Evolutionary conservation across 2,113 vertebrate genomes (phyloP), one percentile per base, ranked within the genome.

Genomic region (Microcebus griseorufus): DNA sequence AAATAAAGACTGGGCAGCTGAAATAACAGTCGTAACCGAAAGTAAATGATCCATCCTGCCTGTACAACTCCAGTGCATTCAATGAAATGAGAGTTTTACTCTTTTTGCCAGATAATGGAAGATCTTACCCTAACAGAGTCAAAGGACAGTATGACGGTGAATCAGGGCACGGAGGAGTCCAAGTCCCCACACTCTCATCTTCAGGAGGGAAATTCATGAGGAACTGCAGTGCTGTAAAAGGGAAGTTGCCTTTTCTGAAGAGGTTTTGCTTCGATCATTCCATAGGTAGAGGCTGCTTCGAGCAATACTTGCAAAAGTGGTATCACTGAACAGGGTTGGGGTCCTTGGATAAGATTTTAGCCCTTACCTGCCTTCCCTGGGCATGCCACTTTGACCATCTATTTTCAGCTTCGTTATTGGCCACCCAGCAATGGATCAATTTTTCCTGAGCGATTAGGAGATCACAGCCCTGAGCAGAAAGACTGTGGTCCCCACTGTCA

Each of bases 271-370:
- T 37, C n/a, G 4, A 8, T 22, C 3, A 9, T 25, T 75, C 48
- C 1, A 0, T 1, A 37, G 11, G 9, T 11, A n/a, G 14, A 55
- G 27, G 34, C 23, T 29, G 58, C 37, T 51, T 55, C 0, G 0
- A 78, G 45, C 4, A 48, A 48, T 10, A n/a, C 20, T 60, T 64
- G n/a, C 55, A 48, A 55, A 90, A 79, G 32, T 20, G 9, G 6
- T 18, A 42, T 58, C 13, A 0, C 73, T 25, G 32, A 55, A 7
- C 37, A 51, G 55, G 65, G 23, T 58, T 95, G 12, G 39, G 2
- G 48, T 34, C 45, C 13, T 22, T 25, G 16, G 16, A 14, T 48
- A 18, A 73, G 25, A 70, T 8, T 9, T 73, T 29, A 2, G 55
- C 45, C 9, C 37, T 27, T 17, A 4, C 4, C 0, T 11, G 17